Base-by-base conservation (phyloP, 2,113 vertebrate genomes). In the Pampusana beccarii region DNA sequence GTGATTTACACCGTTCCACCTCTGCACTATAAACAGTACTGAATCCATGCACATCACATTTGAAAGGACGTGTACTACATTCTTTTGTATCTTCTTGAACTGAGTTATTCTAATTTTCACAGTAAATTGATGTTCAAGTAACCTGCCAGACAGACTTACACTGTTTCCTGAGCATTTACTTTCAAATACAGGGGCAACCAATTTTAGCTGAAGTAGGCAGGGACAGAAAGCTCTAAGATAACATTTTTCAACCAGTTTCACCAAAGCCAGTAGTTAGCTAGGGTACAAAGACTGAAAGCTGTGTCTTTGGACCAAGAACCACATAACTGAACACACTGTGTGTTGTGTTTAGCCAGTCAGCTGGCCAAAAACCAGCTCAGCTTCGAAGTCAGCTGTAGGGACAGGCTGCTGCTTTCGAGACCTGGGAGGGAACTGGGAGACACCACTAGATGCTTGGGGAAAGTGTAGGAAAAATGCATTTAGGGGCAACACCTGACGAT, bases 11-110 rank as follows among this genome's bases (percentile, higher is more conserved):
- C 26, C 12, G 16, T 38, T 48, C 19, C 33, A 60, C 26, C 23
- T 33, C n/a, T 54, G 31, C 58, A 36, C 20, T 50, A 25, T 25
- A 7, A 34, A 58, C 20, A 33, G 21, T 24, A 80, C 48, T 7
- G 42, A 62, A 16, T 33, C 58, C 1, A 0, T 6, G 36, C 16
- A 57, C 0, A 1, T 56, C 51, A 36, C 21, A 8, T 2, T 36
- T 46, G 56, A n/a, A 36, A 82, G 56, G 16, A 53, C 0, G 1
- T 18, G 10, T 26, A 10, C 19, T 54, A 21, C 6, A 16, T 78
- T 88, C 20, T 73, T 69, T 58, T 40, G 25, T 23, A 3, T 36
- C n/a, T 60, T 54, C 56, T 48, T 78, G 17, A 77, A 65, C 31
- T 24, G 46, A 82, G 8, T 16, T 80, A 57, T 5, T 79, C 50